These are phyloP conservation scores for Apocrypta bakeri DNA, from an alignment of 1,140 invertebrate species.

Conservation along the genomic window DNA sequence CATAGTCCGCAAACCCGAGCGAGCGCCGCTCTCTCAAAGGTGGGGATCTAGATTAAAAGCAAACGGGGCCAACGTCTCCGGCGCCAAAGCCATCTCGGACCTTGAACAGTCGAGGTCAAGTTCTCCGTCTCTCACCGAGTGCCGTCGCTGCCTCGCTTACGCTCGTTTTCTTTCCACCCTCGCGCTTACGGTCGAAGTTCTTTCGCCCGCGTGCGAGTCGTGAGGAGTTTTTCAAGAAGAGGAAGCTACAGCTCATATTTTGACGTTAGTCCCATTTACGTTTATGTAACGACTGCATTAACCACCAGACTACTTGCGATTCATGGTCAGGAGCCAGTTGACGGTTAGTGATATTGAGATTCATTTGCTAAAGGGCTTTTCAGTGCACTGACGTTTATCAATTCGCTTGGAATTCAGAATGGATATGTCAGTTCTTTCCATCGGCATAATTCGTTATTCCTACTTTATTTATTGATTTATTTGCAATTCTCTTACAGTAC, in stretches of 20 bases:
- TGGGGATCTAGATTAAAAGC: slow-evolving; percentile 75
- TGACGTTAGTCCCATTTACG: background rate
- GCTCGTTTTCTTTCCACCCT: background rate
- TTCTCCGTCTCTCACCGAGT: slow-evolving; percentile 21
- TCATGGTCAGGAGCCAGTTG: slow-evolving; percentile 49
- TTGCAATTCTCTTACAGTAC: too few species aligned
- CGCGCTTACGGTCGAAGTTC: background rate
- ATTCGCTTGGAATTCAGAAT: too few species aligned
- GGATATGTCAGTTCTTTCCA: too few species aligned
- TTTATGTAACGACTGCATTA: slow-evolving; percentile 43
- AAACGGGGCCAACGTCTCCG: slow-evolving; percentile 73
- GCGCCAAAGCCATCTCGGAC: slow-evolving; percentile 72
- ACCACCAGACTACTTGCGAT: background rate
- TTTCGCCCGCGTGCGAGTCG: background rate
- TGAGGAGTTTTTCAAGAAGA: background rate
- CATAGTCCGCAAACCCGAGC: background rate
- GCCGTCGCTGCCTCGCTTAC: background rate
- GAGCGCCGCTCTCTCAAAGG: slow-evolving; percentile 55
- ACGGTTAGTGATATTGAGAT: slow-evolving; percentile 59
- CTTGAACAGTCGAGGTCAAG: slow-evolving; percentile 70
- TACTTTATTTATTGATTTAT: too few species aligned
- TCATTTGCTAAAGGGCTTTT: background rate
- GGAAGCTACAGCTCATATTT: slow-evolving; percentile 1
- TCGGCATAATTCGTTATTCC: too few species aligned
- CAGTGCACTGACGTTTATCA: too few species aligned